Evolutionary conservation across 2,797 vertebrate genomes (phyloP), one percentile per base, ranked within the genome.

Genomic region (Chiloscyllium punctatum): DNA sequence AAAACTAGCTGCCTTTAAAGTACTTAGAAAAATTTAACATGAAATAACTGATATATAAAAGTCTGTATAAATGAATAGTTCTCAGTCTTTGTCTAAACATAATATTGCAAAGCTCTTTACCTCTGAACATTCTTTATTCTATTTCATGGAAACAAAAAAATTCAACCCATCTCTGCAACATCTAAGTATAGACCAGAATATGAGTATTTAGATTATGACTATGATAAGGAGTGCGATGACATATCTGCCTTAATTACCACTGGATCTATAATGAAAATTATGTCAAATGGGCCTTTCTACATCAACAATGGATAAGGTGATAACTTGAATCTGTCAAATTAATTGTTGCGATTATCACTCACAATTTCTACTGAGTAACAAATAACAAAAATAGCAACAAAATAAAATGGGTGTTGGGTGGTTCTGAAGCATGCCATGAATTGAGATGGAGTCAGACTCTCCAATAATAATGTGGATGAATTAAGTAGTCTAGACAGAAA

Each of bases 251-350:
- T 25, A 62, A 62, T 62, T 62, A 94, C 23, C 27, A 30, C 68
- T 51, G 92, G 69, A 30, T 53, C 37, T 72, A 71, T 94, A 72
- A 48, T 66, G 88, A 84, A 84, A 91, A 37, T 91, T 66, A 91
- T 37, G 15, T 91, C n/a, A 2, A 62, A 68, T 2, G 6, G 30
- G 37, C 33, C 33, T 66, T 66, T 91, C 37, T 66, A 16, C 5
- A 91, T 62, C 18, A 1, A 23, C 33, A 66, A 9, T 37, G 57
- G 30, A 66, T 91, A 91, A 66, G 88, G 16, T 66, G 33, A 37
- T 68, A 37, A 16, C 7, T 51, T 92, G n/a, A 42, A 11, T 11
- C 21, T 37, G n/a, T 21, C 62, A 69, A 42, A 92, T 66, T 68
- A 68, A 90, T n/a, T 5, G 30, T n/a, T 66, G 33, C 16, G 53